Base-by-base conservation (phyloP, 2,888 invertebrate species). In the Ferrisia virgata region DNA sequence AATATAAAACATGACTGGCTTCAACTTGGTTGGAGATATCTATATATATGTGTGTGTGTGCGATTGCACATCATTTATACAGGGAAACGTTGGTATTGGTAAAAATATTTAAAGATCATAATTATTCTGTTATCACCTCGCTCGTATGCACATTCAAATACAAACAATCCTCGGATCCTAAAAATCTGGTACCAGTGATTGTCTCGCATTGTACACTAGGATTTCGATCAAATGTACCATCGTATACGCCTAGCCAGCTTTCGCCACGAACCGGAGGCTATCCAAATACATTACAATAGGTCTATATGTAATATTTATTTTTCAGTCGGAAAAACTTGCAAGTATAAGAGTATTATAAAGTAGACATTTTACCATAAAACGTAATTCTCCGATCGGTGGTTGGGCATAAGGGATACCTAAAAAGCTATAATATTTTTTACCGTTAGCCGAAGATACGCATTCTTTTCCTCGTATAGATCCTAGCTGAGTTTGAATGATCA, bases 1-100 rank as follows among this genome's bases (percentile, higher is more conserved):
- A 8, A 83, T 53, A 22, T 78, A 40, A 5, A 78, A 28, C 84
- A 84, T 84, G 8, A 78, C 84, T 39, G 84, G 47, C 18, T 47
- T 83, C 43, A 76, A 47, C 43, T 28, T 80, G 25, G 53, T 76
- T 2, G 72, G 9, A 53, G 53, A 22, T 22, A 53, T 53, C 53
- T 53, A 53, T n/a, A n/a, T n/a, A n/a, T n/a, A n/a, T n/a, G n/a
- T n/a, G n/a, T n/a, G n/a, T n/a, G n/a, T n/a, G n/a, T n/a, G n/a
- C n/a, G n/a, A n/a, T n/a, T n/a, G n/a, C n/a, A n/a, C n/a, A n/a
- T n/a, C n/a, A n/a, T n/a, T n/a, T n/a, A n/a, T n/a, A n/a, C n/a
- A n/a, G n/a, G n/a, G n/a, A n/a, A n/a, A n/a, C n/a, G n/a, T n/a
- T n/a, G n/a, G n/a, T n/a, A n/a, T n/a, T n/a, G n/a, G n/a, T n/a